A percentile compares a stretch with the other conserved stretches of the same genome.
These are phyloP conservation scores for Rhadinocentrus ornatus DNA, from an alignment of 2,797 vertebrate species.

Conservation along the genomic window DNA sequence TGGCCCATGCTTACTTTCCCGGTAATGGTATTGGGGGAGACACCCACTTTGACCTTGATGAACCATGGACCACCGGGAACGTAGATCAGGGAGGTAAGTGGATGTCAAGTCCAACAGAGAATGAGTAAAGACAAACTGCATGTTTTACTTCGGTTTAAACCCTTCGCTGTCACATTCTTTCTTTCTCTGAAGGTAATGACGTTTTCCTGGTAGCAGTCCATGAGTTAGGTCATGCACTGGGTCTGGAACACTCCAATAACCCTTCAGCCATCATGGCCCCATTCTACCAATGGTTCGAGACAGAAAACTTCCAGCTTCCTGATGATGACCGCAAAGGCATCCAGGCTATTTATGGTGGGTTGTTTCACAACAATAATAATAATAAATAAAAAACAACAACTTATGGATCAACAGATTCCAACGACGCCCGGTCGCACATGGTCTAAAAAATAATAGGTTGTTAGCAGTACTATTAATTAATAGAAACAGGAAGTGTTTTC, in stretches of 20 bases:
- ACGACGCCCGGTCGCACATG: neutral
- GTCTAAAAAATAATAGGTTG: neutral
- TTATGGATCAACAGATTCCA: neutral
- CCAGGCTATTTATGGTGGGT: slow-evolving; percentile 89
- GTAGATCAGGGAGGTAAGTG: slow-evolving; percentile 87
- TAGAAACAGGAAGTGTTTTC: neutral
- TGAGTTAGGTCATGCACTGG: slow-evolving; percentile 92
- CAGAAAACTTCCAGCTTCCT: slow-evolving; percentile 89
- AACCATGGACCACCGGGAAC: slow-evolving; percentile 90
- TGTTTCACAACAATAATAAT: neutral
- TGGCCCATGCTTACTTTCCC: slow-evolving; percentile 94
- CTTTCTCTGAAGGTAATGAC: slow-evolving; percentile 85
- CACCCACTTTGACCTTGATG: slow-evolving; percentile 92
- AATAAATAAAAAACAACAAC: neutral
- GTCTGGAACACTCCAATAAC: slow-evolving; percentile 91
- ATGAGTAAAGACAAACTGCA: neutral
- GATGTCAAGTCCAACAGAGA: neutral
- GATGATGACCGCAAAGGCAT: slow-evolving; percentile 91
- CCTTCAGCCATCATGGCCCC: slow-evolving; percentile 94
- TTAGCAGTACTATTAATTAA: neutral
- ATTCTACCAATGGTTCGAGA: slow-evolving; percentile 96
- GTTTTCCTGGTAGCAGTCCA: slow-evolving; percentile 93
- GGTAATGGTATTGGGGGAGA: slow-evolving; percentile 92
- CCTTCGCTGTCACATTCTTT: neutral
- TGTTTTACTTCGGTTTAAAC: no score